A percentile compares a stretch with the other conserved stretches of the same genome.
phyloP scores from a whole-genome alignment of 2,888 invertebrate species.

The Euzetes globulus region DNA sequence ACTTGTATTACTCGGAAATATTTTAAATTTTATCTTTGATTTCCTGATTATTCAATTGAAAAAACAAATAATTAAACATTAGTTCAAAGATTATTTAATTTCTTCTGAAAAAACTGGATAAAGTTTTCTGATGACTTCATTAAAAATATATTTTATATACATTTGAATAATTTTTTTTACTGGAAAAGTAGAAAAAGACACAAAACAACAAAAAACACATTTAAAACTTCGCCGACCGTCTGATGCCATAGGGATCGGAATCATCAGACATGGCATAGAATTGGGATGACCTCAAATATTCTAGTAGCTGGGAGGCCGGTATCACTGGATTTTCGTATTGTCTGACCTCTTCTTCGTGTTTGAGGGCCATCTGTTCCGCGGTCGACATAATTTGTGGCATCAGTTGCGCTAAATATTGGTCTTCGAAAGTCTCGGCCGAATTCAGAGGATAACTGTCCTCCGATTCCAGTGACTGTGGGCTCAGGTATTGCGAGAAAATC shows the following conservation, averaged over 20 bases:
- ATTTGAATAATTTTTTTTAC: neutral
- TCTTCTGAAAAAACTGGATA: neutral
- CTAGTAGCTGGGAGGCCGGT: neutral
- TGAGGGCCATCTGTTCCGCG: conserved; percentile 1
- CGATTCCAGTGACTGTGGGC: neutral
- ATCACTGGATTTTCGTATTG: neutral
- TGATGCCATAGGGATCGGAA: neutral
- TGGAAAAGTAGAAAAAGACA: neutral
- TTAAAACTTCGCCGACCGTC: neutral
- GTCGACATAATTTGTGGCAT: conserved; percentile 3
- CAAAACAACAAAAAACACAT: neutral
- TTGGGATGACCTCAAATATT: neutral
- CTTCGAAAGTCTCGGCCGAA: neutral
- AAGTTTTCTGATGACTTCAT: neutral
- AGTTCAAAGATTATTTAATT: neutral
- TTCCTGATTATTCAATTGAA: too few species aligned
- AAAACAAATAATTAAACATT: too few species aligned
- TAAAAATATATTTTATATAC: neutral
- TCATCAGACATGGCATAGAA: neutral
- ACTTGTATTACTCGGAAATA: too few species aligned
- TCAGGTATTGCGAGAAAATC: conserved; percentile 8
- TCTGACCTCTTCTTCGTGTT: neutral
- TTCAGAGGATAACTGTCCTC: neutral
- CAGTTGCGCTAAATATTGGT: neutral
- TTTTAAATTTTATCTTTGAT: too few species aligned